These are phyloP conservation scores for Sebastes matsubarae DNA, from an alignment of 2,797 vertebrate genomes.

Conservation along the genomic window DNA sequence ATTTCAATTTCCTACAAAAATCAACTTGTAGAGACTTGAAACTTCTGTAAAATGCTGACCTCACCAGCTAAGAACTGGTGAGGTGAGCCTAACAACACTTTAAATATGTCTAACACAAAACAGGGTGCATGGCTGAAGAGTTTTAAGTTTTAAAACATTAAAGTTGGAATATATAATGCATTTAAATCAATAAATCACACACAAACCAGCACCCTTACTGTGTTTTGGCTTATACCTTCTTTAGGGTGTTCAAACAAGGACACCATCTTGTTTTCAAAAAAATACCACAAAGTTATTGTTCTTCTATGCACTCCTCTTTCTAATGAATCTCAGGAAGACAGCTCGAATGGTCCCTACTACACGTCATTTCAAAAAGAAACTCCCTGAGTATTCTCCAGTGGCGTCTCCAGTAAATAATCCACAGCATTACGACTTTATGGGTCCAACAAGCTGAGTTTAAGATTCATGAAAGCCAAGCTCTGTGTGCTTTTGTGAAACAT, in stretches of 20 bases:
- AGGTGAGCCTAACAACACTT: no score
- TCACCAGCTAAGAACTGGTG: no score
- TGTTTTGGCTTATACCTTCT: neutral
- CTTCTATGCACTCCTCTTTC: neutral
- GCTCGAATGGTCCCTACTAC: neutral
- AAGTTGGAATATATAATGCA: no score
- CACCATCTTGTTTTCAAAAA: neutral
- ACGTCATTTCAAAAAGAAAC: neutral
- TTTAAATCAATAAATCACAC: neutral
- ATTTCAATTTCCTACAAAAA: neutral
- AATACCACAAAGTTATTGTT: neutral
- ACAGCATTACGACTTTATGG: neutral
- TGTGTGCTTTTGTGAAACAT: slow-evolving; percentile 6
- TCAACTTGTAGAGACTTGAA: no score
- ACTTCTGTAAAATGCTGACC: no score
- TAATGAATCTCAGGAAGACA: neutral
- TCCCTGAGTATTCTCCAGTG: neutral
- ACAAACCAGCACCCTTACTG: neutral
- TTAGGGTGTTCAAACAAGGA: neutral
- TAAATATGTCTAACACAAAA: no score
- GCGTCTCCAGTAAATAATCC: neutral
- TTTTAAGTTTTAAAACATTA: no score
- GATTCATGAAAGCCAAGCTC: neutral
- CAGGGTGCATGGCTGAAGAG: no score
- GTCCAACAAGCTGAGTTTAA: neutral